phyloP scores from a whole-genome alignment of 2,113 vertebrate genomes.

The Ophiodon elongatus region DNA sequence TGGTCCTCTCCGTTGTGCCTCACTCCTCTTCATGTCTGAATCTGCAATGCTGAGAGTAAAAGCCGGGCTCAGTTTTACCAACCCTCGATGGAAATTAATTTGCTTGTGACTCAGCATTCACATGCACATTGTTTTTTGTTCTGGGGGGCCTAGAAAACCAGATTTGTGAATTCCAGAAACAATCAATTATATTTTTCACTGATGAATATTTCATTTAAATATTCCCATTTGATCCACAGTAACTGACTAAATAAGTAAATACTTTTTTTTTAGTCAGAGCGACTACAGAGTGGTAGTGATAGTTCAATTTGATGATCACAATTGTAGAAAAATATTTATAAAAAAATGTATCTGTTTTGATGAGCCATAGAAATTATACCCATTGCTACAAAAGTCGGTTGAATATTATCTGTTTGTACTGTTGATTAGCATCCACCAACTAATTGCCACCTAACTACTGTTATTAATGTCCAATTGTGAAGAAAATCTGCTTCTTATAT shows the following conservation, averaged over 20 bases:
- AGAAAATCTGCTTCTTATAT: background rate
- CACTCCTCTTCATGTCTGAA: slow-evolving; percentile 71
- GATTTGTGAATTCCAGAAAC: background rate
- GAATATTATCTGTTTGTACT: background rate
- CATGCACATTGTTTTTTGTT: background rate
- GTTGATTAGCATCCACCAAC: background rate
- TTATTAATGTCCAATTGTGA: background rate
- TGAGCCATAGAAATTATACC: background rate
- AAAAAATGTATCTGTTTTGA: no score
- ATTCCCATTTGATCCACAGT: background rate
- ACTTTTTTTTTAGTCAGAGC: background rate
- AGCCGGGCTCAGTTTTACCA: slow-evolving; percentile 42
- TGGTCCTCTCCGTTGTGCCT: slow-evolving; percentile 87
- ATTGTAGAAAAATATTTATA: background rate
- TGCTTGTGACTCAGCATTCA: slow-evolving; percentile 18
- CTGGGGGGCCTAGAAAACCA: background rate
- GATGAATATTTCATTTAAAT: background rate
- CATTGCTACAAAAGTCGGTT: background rate
- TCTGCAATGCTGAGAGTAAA: slow-evolving; percentile 53
- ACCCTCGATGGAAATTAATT: slow-evolving; percentile 22
- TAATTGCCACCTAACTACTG: background rate
- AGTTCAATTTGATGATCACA: no score
- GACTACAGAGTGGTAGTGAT: no score
- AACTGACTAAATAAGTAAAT: background rate
- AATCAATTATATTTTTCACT: background rate